These are phyloP conservation scores for Propithecus deckenii DNA, from an alignment of 2,797 vertebrate genomes.

Conservation along the genomic window DNA sequence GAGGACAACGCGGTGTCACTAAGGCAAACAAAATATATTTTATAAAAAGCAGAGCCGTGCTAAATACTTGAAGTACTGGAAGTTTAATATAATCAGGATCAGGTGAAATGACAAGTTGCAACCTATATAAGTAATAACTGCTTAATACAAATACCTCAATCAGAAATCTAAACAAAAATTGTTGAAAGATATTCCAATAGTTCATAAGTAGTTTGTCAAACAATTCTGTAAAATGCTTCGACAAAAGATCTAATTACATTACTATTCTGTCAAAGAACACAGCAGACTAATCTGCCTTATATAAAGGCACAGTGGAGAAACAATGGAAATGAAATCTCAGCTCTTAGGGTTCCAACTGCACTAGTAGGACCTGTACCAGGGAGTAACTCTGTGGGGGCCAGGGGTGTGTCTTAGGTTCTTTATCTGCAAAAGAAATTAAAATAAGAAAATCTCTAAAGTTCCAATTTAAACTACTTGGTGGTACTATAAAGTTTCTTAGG, in stretches of 20 bases:
- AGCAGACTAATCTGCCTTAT: background rate
- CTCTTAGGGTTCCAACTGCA: background rate
- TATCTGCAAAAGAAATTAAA: background rate
- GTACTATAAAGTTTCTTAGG: background rate
- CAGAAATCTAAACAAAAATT: constrained; percentile 12
- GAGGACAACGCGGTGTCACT: background rate
- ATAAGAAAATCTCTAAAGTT: background rate
- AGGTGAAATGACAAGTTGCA: background rate
- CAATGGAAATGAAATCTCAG: background rate
- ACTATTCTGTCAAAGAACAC: background rate
- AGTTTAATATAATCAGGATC: background rate
- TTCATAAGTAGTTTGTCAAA: background rate
- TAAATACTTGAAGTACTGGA: background rate
- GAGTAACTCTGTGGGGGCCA: background rate
- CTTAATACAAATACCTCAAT: constrained; percentile 9
- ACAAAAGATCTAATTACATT: background rate
- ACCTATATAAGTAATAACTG: background rate
- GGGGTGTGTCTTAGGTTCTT: background rate
- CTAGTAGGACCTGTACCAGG: background rate
- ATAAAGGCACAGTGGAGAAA: background rate
- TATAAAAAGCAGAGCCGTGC: background rate
- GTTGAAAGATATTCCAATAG: background rate
- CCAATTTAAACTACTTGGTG: background rate
- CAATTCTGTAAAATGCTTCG: constrained; percentile 1
- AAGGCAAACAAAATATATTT: background rate